A percentile compares a stretch with the other conserved stretches of the same genome.
phyloP scores from a whole-genome alignment of 2,113 vertebrate genomes.

The Python bivittatus region DNA sequence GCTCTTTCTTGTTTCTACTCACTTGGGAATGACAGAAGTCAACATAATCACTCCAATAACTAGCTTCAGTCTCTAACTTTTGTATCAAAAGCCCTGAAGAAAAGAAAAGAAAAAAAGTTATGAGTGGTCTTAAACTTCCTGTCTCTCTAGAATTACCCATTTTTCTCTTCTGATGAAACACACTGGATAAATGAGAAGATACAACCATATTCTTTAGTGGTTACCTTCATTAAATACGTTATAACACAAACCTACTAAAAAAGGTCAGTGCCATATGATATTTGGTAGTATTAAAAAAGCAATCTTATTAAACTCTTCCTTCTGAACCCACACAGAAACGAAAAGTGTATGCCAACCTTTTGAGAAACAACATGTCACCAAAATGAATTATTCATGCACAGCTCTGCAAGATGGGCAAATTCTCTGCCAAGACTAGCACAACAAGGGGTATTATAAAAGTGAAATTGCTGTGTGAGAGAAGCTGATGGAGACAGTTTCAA shows the following conservation, averaged over 20 bases:
- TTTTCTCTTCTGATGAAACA: slow-evolving; percentile 9
- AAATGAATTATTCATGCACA: slow-evolving; percentile 77
- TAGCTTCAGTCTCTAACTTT: neutral
- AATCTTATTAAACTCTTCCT: slow-evolving; percentile 72
- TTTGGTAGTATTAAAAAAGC: slow-evolving; percentile 62
- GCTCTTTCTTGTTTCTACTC: neutral
- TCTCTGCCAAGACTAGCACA: slow-evolving; percentile 74
- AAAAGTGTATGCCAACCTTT: slow-evolving; percentile 64
- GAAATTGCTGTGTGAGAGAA: slow-evolving; percentile 68
- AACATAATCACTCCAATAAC: neutral
- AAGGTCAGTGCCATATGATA: neutral
- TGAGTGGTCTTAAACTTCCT: neutral
- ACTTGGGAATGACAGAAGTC: neutral
- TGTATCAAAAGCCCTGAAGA: neutral
- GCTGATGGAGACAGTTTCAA: slow-evolving; percentile 67
- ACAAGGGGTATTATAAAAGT: slow-evolving; percentile 70
- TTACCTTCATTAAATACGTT: slow-evolving; percentile 46
- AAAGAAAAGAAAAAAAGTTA: neutral
- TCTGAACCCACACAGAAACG: slow-evolving; percentile 2
- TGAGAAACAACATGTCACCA: slow-evolving; percentile 71
- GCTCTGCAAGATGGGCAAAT: slow-evolving; percentile 72
- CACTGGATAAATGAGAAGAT: slow-evolving; percentile 40
- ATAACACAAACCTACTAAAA: slow-evolving; percentile 48
- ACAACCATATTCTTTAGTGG: slow-evolving; percentile 31
- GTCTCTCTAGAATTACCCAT: slow-evolving; percentile 34